phyloP scores from a whole-genome alignment of 2,113 vertebrate genomes.

The Tragelaphus buxtoni region DNA sequence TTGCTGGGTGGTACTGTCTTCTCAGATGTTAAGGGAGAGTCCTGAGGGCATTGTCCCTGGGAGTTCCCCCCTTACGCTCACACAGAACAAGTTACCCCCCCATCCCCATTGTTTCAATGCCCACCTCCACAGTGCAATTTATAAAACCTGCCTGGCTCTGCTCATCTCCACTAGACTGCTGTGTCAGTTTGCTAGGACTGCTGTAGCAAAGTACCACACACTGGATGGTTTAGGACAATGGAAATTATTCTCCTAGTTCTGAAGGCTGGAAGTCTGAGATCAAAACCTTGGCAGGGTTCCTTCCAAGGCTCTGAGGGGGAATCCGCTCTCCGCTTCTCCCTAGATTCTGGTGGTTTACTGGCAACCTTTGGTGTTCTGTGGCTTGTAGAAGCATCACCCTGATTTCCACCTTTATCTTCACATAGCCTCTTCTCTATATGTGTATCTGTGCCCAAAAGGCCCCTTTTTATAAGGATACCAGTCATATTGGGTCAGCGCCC shows the following conservation, averaged over 20 bases:
- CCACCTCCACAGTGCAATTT: fast-evolving
- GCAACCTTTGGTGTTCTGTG: neutral
- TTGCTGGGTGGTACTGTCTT: neutral
- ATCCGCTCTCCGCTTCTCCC: no score
- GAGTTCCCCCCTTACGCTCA: neutral
- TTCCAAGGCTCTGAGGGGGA: neutral
- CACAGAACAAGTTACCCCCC: fast-evolving
- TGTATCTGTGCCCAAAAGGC: no score
- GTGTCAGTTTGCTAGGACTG: fast-evolving
- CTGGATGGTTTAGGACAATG: neutral
- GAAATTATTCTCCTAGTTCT: no score
- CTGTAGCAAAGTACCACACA: fast-evolving
- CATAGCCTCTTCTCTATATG: fast-evolving
- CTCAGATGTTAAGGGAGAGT: neutral
- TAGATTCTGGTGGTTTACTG: neutral
- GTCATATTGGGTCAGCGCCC: fast-evolving
- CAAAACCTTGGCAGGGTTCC: neutral
- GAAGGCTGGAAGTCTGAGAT: neutral
- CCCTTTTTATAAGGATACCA: neutral
- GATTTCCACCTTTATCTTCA: neutral
- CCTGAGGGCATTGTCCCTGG: neutral
- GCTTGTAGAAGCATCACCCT: neutral
- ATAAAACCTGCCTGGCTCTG: fast-evolving
- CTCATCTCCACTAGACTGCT: neutral
- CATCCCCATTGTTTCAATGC: fast-evolving